Conservation (phyloP, 2,797 vertebrate genomes). For the Novumbra hubbsi region DNA sequence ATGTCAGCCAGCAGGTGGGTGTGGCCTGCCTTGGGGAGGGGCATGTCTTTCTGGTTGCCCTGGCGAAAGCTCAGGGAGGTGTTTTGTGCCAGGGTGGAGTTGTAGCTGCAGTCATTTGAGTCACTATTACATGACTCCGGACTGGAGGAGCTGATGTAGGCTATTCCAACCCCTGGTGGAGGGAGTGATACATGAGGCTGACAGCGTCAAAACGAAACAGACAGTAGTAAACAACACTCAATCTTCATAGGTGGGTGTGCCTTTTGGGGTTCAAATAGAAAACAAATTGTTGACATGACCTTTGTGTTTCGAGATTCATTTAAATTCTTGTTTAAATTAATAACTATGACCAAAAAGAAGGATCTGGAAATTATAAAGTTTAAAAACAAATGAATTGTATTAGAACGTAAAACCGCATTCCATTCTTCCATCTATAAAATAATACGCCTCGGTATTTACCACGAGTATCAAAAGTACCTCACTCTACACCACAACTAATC, state of each 20-base stretch:
- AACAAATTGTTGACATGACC: neutral
- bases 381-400: too few relatives aligned
- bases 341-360: neutral
- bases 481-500: too few relatives aligned
- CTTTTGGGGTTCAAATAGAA: neutral
- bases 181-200: neutral
- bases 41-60: conserved; percentile 35
- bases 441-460: too few relatives aligned
- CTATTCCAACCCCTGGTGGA: conserved; percentile 88
- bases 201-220: neutral
- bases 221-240: neutral
- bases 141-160: conserved; percentile 94
- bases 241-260: neutral
- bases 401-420: too few relatives aligned
- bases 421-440: too few relatives aligned
- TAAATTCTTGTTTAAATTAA: neutral
- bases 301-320: neutral
- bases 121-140: conserved; percentile 94
- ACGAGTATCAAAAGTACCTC: too few relatives aligned
- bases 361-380: neutral
- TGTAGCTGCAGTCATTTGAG: conserved; percentile 90
- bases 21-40: conserved; percentile 42
- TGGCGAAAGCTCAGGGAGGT: conserved; percentile 73
- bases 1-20: conserved; percentile 66
- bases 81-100: conserved; percentile 82